Evolutionary conservation across 2,113 vertebrate genomes (phyloP).

Genomic region (Zosterops japonicus): DNA sequence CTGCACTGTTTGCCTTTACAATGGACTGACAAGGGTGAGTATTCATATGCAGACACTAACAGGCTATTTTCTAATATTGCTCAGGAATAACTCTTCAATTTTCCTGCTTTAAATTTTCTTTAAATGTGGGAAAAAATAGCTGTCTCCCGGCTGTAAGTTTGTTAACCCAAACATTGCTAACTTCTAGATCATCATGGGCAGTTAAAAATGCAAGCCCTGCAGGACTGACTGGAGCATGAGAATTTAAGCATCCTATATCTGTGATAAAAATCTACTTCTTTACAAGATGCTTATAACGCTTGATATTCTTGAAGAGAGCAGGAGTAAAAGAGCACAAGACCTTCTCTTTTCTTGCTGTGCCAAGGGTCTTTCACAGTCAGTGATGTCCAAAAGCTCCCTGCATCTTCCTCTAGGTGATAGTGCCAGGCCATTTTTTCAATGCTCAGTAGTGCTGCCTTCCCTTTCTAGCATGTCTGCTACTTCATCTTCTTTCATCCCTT

Average conservation of each 20-base stretch:
- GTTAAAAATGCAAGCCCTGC: background rate
- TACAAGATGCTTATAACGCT: background rate
- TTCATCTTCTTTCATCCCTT: background rate
- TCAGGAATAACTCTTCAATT: background rate
- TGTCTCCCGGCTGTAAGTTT: background rate
- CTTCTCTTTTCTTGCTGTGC: background rate
- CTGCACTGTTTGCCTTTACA: background rate
- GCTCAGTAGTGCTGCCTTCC: background rate
- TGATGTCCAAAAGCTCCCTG: background rate
- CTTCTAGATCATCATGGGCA: background rate
- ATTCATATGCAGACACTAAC: accelerated
- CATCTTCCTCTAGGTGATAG: background rate
- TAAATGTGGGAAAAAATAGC: background rate
- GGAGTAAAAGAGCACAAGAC: background rate
- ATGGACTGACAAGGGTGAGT: accelerated
- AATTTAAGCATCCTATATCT: background rate
- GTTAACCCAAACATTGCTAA: background rate
- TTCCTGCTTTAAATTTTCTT: background rate
- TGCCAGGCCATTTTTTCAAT: background rate
- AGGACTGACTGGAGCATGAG: background rate
- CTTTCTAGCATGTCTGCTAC: background rate
- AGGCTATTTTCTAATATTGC: background rate
- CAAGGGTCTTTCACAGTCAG: background rate
- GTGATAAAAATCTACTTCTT: background rate
- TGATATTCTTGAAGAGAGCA: background rate